Base-by-base conservation (phyloP, 2,888 invertebrate genomes). In the Graphium colonna region DNA sequence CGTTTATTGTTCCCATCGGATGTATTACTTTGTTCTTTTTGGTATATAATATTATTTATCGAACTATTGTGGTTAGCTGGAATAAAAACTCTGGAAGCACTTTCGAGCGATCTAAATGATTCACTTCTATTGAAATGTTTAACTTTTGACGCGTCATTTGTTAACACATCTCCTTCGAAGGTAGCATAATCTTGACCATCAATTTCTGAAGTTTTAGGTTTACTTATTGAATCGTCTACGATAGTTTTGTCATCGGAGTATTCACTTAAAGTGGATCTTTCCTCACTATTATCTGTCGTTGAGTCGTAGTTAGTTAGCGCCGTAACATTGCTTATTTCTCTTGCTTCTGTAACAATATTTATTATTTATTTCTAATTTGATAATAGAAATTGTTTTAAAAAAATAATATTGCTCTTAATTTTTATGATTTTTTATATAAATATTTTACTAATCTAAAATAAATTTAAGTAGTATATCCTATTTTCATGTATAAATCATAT, bases 11-110 rank as follows among this genome's bases (percentile, higher is more conserved):
- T 53, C 0, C 58, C 55, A 18, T 65, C 54, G 16, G 58, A 21
- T 1, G 64, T 51, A 57, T 60, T 61, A 45, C 65, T 73, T 44
- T 64, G 68, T 51, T 69, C 77, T 13, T 61, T 59, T 40, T 65
- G 62, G 54, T 69, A 64, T 45, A 69, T 73, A 3, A 81, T 61
- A 38, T 74, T 70, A 52, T 82, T 82, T 0, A 62, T 57, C 18
- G 77, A 69, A 10, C 66, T 64, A 36, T 75, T 79, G 55, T 67
- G 61, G 66, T 70, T 36, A 60, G 60, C 31, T 70, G 74, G 64
- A 70, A 63, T 61, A n/a, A 85, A 63, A 0, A 87, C 79, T 72
- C 74, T 85, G 0, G 87, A 86, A 26, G 86, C 86, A 48, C 85
- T 88, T 63, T 83, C 76, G 55, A 79, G 69, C 18, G 58, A 62